A percentile compares a stretch with the other conserved stretches of the same genome.
Evolutionary conservation across 2,113 vertebrate genomes (phyloP).

Genomic region (Dipodomys ordii): DNA sequence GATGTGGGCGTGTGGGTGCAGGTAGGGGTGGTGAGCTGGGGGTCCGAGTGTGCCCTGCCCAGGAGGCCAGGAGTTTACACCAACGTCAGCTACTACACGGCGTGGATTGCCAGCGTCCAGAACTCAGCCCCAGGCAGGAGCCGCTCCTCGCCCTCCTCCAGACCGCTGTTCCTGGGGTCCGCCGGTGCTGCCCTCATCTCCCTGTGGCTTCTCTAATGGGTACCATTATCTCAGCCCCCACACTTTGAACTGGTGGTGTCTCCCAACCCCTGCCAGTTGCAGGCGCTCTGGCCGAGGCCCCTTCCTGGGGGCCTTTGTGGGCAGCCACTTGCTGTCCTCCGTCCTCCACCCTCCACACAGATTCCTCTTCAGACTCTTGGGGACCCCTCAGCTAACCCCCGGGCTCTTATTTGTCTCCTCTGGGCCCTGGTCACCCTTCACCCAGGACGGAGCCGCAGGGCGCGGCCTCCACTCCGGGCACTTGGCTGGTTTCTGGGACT

Average conservation of each 20-base stretch:
- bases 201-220: neutral
- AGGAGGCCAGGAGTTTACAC: slow-evolving; percentile 64
- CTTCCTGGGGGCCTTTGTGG: neutral
- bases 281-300: neutral
- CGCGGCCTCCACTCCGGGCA: neutral
- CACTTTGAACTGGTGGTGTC: neutral
- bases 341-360: neutral
- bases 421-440: too few relatives aligned
- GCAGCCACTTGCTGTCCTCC: neutral
- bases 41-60: slow-evolving; percentile 31
- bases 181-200: neutral
- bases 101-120: slow-evolving; percentile 39
- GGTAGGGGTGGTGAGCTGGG: slow-evolving; percentile 79
- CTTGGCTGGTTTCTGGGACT: neutral
- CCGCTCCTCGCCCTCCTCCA: neutral
- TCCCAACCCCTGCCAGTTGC: too few relatives aligned
- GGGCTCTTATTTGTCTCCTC: neutral
- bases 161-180: neutral
- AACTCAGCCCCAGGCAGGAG: too few relatives aligned
- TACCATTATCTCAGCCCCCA: neutral
- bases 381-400: too few relatives aligned
- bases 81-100: slow-evolving; percentile 31
- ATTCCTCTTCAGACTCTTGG: neutral
- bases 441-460: neutral
- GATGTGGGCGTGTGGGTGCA: slow-evolving; percentile 53